Percentiles rank a stretch among this genome's conserved stretches.
These are phyloP conservation scores for Carcinoscorpius rotundicauda DNA, from an alignment of 1,140 invertebrate species.

Conservation along the genomic window DNA sequence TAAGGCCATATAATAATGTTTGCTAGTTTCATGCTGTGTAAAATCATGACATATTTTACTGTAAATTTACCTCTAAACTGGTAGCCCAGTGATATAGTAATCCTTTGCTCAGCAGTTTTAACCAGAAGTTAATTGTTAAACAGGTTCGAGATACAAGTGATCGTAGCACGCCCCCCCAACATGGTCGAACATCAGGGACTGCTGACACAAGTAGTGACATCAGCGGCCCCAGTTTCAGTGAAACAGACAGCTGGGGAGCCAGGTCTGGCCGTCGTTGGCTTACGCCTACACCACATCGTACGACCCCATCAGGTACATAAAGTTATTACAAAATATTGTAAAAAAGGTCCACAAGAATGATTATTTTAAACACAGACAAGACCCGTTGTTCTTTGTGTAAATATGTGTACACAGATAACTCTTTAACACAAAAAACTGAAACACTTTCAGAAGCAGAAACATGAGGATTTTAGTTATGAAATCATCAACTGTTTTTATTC, in stretches of 20 bases:
- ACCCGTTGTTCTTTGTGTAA: neutral
- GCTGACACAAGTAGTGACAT: constrained; percentile 19
- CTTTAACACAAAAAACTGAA: neutral
- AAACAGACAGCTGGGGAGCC: constrained; percentile 16
- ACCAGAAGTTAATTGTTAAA: too few species aligned
- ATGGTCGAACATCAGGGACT: constrained; percentile 12
- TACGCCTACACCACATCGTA: constrained; percentile 13
- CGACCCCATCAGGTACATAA: constrained; percentile 13
- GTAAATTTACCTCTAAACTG: too few species aligned
- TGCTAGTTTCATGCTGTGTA: too few species aligned
- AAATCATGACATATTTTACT: too few species aligned
- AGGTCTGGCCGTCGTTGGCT: constrained; percentile 9
- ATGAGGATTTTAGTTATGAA: neutral
- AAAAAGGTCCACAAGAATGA: neutral
- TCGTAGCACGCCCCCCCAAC: constrained; percentile 21
- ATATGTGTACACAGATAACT: neutral
- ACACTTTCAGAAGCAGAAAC: neutral
- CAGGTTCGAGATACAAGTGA: constrained; percentile 25
- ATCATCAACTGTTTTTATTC: neutral
- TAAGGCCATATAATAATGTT: too few species aligned
- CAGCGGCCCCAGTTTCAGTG: constrained; percentile 19
- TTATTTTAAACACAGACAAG: neutral
- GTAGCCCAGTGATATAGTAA: too few species aligned
- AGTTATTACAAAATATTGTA: neutral
- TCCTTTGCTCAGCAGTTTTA: too few species aligned